Percentiles rank a stretch among this genome's conserved stretches.
These are phyloP conservation scores for Centropus bengalensis DNA, from an alignment of 2,113 vertebrate species.

Conservation along the genomic window DNA sequence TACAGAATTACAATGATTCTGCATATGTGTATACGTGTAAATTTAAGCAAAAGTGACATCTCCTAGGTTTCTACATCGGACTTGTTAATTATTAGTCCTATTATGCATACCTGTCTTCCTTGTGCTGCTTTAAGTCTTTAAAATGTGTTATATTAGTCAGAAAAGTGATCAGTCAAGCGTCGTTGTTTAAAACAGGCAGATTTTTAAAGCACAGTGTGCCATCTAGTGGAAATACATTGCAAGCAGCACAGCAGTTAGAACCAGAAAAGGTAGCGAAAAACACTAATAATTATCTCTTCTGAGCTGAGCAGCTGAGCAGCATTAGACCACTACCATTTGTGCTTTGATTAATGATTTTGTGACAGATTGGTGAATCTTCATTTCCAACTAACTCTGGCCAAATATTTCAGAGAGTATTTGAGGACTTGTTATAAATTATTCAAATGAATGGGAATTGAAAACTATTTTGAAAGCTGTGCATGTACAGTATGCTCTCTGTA, in stretches of 20 bases:
- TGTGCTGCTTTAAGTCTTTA: not conserved
- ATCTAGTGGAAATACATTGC: constrained; percentile 68
- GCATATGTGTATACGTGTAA: not conserved
- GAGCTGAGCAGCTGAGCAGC: not conserved
- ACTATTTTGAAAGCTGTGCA: not conserved
- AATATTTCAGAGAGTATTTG: not conserved
- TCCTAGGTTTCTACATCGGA: not conserved
- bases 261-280: not conserved
- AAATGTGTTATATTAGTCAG: not conserved
- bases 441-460: not conserved
- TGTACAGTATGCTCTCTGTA: not conserved
- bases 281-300: not conserved
- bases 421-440: not conserved
- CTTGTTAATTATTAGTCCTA: not conserved
- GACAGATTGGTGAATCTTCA: not conserved
- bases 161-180: not conserved
- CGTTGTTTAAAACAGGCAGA: not conserved
- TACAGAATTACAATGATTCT: not conserved
- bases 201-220: constrained; percentile 64
- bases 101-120: not conserved
- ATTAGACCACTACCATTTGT: fast-evolving
- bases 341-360: not conserved
- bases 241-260: not conserved
- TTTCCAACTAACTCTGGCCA: not conserved
- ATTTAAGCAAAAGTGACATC: not conserved